These are phyloP conservation scores for Linurgus olivaceus DNA, from an alignment of 2,797 vertebrate genomes.

Conservation along the genomic window DNA sequence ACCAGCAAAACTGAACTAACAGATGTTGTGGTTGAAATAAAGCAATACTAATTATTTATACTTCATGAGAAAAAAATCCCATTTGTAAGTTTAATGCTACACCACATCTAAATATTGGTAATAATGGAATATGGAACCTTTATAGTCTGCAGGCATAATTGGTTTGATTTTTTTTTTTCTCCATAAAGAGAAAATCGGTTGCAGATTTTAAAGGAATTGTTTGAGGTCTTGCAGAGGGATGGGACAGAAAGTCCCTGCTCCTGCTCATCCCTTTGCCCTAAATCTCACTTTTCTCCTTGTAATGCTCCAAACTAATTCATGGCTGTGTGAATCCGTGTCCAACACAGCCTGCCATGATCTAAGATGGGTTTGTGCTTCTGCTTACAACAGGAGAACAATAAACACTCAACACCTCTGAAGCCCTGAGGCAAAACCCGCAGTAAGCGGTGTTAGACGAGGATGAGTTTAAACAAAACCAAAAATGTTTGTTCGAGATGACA, in stretches of 20 bases:
- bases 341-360: neutral
- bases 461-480: neutral
- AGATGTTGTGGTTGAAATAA: neutral
- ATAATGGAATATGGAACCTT: neutral
- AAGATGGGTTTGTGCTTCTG: neutral
- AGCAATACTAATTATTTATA: neutral
- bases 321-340: neutral
- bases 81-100: neutral
- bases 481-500: neutral
- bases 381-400: neutral
- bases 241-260: neutral
- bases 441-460: neutral
- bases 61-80: neutral
- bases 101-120: neutral
- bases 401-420: neutral
- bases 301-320: neutral
- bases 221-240: neutral
- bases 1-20: neutral
- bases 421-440: neutral
- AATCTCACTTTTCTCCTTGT: neutral
- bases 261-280: neutral
- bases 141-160: neutral
- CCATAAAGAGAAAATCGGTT: neutral
- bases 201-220: neutral
- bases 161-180: neutral